These are phyloP conservation scores for Hydrozoanthus gracilis DNA, from an alignment of 92 coral and sea anemone genomes.

Conservation along the genomic window DNA sequence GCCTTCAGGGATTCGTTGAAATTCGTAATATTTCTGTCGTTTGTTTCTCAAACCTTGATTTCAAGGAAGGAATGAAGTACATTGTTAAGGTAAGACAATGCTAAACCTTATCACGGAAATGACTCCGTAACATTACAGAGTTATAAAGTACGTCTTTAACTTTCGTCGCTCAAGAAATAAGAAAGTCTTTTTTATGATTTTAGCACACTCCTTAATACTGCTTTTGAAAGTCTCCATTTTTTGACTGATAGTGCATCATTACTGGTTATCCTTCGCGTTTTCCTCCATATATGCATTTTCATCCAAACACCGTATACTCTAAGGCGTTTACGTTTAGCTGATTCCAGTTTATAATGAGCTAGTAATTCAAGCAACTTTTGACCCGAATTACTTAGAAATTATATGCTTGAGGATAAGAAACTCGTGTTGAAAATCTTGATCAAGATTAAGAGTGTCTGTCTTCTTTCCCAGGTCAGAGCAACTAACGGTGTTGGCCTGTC, in stretches of 20 bases:
- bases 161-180: background rate
- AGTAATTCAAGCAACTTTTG: too few relatives aligned
- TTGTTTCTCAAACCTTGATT: constrained; percentile 68
- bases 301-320: too few relatives aligned
- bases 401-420: background rate
- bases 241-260: too few relatives aligned
- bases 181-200: background rate
- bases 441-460: background rate
- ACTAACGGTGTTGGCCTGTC: constrained; percentile 72
- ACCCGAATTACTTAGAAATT: too few relatives aligned
- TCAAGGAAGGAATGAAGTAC: constrained; percentile 68
- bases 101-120: too few relatives aligned
- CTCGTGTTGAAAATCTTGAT: background rate
- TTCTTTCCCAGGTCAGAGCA: constrained; percentile 39
- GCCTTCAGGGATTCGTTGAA: constrained; percentile 62
- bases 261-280: too few relatives aligned
- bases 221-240: background rate
- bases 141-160: background rate
- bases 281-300: too few relatives aligned
- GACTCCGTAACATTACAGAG: too few relatives aligned
- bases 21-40: constrained; percentile 55
- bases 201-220: background rate
- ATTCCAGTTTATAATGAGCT: too few relatives aligned
- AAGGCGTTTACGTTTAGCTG: too few relatives aligned
- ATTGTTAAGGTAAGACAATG: constrained; percentile 11